These are phyloP conservation scores for Myotis davidii DNA, from an alignment of 2,113 vertebrate genomes.

Conservation along the genomic window DNA sequence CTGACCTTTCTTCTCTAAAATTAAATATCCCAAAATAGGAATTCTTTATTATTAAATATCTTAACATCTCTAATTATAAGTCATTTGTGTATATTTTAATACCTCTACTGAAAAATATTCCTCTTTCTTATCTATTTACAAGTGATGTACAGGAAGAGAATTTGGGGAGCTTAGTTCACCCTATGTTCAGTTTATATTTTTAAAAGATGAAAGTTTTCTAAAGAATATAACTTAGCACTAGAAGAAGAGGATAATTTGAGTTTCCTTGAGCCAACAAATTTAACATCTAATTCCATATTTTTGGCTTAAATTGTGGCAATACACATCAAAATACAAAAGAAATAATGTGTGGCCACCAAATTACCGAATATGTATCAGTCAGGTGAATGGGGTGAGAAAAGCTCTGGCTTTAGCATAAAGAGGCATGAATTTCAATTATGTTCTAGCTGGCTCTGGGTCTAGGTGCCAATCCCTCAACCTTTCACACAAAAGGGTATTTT, in stretches of 20 bases:
- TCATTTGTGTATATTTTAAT: neutral
- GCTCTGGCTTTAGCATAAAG: neutral
- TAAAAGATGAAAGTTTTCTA: neutral
- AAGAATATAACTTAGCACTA: neutral
- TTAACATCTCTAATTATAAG: neutral
- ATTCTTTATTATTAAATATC: neutral
- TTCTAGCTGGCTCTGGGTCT: neutral
- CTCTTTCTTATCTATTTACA: neutral
- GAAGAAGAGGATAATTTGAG: neutral
- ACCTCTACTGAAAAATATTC: neutral
- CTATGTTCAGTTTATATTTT: neutral
- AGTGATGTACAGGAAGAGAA: neutral
- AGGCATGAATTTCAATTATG: neutral
- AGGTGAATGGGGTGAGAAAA: neutral
- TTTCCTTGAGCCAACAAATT: neutral
- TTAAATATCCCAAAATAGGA: conserved; percentile 9
- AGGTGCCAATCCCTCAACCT: neutral
- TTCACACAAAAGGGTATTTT: neutral
- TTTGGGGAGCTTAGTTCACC: neutral
- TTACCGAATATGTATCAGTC: neutral
- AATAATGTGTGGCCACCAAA: neutral
- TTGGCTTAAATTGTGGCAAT: neutral
- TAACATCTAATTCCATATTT: neutral
- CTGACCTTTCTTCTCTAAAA: neutral
- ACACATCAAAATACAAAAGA: neutral